phyloP scores from a whole-genome alignment of 1,140 invertebrate genomes.

The Propsilocerus akamusi region DNA sequence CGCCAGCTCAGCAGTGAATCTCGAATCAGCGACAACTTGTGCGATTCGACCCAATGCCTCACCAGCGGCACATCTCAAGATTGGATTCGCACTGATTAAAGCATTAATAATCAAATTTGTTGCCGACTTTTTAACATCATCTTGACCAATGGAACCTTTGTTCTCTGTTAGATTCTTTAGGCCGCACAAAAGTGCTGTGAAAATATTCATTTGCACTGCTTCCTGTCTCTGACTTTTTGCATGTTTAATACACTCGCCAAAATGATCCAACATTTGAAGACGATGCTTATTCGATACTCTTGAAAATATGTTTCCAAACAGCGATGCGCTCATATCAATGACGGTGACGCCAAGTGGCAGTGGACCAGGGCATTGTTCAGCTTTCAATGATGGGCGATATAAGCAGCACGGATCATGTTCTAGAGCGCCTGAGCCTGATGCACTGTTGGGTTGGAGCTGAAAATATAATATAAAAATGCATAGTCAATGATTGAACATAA shows the following conservation, averaged over 20 bases:
- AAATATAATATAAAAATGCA: slow-evolving; percentile 12
- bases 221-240: slow-evolving; percentile 83
- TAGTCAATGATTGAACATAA: too few species aligned
- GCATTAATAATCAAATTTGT: slow-evolving; percentile 62
- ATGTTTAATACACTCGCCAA: slow-evolving; percentile 83
- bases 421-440: slow-evolving; percentile 83
- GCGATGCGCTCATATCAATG: slow-evolving; percentile 80
- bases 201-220: slow-evolving; percentile 93
- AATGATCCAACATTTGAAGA: slow-evolving; percentile 93
- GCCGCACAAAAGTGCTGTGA: slow-evolving; percentile 79
- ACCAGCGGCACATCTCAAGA: slow-evolving; percentile 71
- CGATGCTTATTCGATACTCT: slow-evolving; percentile 89
- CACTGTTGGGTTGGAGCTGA: slow-evolving; percentile 76
- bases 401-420: slow-evolving; percentile 90
- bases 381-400: slow-evolving; percentile 43
- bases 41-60: slow-evolving; percentile 79
- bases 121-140: slow-evolving; percentile 75
- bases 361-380: slow-evolving; percentile 40
- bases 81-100: slow-evolving; percentile 65
- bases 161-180: slow-evolving; percentile 74
- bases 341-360: slow-evolving; percentile 91
- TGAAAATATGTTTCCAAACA: slow-evolving; percentile 90
- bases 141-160: slow-evolving; percentile 70
- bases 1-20: slow-evolving; percentile 78
- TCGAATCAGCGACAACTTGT: slow-evolving; percentile 65